Evolutionary conservation across 2,888 invertebrate genomes (phyloP), one percentile per base, ranked within the genome.

Genomic region (Ditula angustiorana): DNA sequence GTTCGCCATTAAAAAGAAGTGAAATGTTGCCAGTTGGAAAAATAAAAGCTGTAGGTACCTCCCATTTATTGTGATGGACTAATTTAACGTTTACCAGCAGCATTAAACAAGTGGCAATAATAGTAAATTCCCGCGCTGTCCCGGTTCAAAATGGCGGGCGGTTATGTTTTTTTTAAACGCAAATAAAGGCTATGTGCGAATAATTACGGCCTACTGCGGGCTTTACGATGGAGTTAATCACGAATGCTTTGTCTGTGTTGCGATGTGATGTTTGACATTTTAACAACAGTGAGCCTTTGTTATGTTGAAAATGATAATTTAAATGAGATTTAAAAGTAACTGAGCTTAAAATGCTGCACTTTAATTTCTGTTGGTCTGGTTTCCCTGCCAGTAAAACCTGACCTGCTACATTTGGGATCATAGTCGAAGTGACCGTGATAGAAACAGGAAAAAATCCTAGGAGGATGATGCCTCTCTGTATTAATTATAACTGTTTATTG

Each of bases 101-200:
- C 69, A 69, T 74, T 69, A 69, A 71, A 72, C 71, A 75, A 73
- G 72, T 70, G 65, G 70, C 71, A 70, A 76, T 74, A 69, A 72
- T 74, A 71, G 74, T 77, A 75, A 78, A 79, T 75, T 70, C 70
- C 67, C 28, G 61, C 61, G 61, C 66, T 60, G 59, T 66, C 67
- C 64, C 60, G 60, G 16, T 16, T 23, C 16, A n/a, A 47, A 56
- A 62, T 63, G 63, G 50, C 33, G 41, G 37, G 16, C 23, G 56
- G 47, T 59, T 59, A 21, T 56, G 28, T 56, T 63, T 62, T 62
- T 63, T 46, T 46, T 23, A 53, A 61, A 61, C 44, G 13, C 53
- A 41, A 56, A 56, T 56, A 62, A 62, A 55, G 56, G 62, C 56
- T 41, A 56, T 56, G 47, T 24, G 55, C 28, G 55, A 61, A 61